Evolutionary conservation across 2,113 vertebrate genomes (phyloP), one percentile per base, ranked within the genome.

Genomic region (Triplophysa rosa): DNA sequence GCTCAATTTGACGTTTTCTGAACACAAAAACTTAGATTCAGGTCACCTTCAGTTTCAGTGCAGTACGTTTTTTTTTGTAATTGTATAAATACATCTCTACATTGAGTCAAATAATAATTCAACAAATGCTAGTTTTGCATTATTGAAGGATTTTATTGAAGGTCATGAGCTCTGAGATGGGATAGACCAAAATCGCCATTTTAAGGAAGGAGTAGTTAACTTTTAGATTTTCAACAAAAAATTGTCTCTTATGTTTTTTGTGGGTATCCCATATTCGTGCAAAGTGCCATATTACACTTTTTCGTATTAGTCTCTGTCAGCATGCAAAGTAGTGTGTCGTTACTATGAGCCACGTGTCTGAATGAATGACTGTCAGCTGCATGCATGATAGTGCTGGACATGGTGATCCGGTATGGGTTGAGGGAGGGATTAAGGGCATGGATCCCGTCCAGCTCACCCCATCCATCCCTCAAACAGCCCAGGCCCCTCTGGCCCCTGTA

Each of bases 291-390:
- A 11, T 2, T 42, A 42, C 52, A 49, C 42, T 3, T 2, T 68
- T 17, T 14, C 24, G 24, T 33, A 14, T 58, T 1, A 37, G 6
- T 67, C 19, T 52, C 29, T 23, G 16, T 56, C 56, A 79, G 42
- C 59, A 23, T 68, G 42, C 72, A 47, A 58, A 65, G 4, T 14
- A 37, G 17, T 19, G 16, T 66, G 40, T 14, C 17, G 21, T 52
- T 29, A 65, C 56, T 68, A n/a, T 69, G 64, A 78, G 74, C 63
- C 74, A 78, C 59, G 47, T 65, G 78, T 78, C 68, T 85, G 67
- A 85, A 83, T 80, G 64, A 80, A 80, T 83, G 52, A 59, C 69
- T 85, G 81, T 85, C 84, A 85, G 73, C 58, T 85, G 81, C 65
- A 19, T 85, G 78, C 64, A 19, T 76, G 58, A 74, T 78, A 24